Evolutionary conservation across 2,113 vertebrate genomes (phyloP), one percentile per base, ranked within the genome.

Genomic region (Lynx canadensis): DNA sequence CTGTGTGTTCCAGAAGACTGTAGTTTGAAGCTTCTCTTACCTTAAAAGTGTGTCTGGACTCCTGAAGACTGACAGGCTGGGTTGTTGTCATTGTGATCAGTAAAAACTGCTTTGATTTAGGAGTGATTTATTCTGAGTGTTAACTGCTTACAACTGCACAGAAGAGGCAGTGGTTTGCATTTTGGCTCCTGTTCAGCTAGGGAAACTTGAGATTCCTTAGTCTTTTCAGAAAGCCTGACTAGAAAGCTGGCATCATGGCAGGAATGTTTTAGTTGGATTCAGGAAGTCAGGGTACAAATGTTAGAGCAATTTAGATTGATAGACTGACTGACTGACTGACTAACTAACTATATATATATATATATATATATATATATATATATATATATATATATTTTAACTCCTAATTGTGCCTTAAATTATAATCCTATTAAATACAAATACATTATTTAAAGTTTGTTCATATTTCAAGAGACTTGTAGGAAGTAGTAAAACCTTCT

Each of bases 181-280:
- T 80, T 95, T 91, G 97, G 76, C 63, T 92, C 41, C 52, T 33
- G 1, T 25, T 96, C 52, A 82, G 29, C 52, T 76, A 18, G 79
- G 45, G 29, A 23, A 95, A 96, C 45, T 90, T 97, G 60, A 95
- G 48, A 66, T 95, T 74, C 57, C 48, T 91, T 86, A 90, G 48
- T 94, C 27, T 87, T 95, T 87, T 31, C 50, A 89, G n/a, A 31
- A 27, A 94, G 69, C 92, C 94, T 94, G 73, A 90, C 33, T 57
- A 91, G 71, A 66, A 92, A 85, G 15, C 11, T 94, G 48, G 80
- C 97, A 71, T 36, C 0, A 0, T 74, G 52, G 85, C 50, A 96
- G 89, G 69, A 94, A 95, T 93, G 93, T 95, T 97, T 89, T 94
- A 89, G 76, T 86, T 95, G 21, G 52, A 7, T 41, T 97, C 91